Evolutionary conservation across 2,888 invertebrate species (phyloP).

Genomic region (Sinodicranocentrus sp.): DNA sequence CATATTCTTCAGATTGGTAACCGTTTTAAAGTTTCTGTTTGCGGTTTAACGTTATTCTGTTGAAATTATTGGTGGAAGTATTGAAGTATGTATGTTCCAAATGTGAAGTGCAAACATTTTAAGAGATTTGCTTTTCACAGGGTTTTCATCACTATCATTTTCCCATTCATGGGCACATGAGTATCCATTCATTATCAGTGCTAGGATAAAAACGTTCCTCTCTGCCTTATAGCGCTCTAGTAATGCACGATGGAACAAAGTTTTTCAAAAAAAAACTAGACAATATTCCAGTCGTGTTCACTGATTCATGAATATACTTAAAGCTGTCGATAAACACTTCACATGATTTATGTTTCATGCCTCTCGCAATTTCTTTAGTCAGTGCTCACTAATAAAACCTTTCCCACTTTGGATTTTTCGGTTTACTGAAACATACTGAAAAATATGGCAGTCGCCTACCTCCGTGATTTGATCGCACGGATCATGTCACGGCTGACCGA

Average conservation of each 20-base stretch:
- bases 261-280: neutral
- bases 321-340: conserved; percentile 3
- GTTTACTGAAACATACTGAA: neutral
- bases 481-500: conserved; percentile 54
- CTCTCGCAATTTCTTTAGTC: too few relatives aligned
- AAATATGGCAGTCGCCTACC: conserved; percentile 25
- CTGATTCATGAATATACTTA: neutral
- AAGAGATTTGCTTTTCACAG: neutral
- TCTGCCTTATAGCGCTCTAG: too few relatives aligned
- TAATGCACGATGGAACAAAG: too few relatives aligned
- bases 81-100: neutral
- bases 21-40: too few relatives aligned
- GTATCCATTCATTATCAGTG: conserved; percentile 7
- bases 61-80: too few relatives aligned
- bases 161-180: neutral
- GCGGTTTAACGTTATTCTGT: too few relatives aligned
- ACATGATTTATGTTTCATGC: conserved; percentile 32
- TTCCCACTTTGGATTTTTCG: too few relatives aligned
- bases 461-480: conserved; percentile 16
- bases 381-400: too few relatives aligned
- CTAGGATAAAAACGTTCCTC: too few relatives aligned
- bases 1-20: too few relatives aligned
- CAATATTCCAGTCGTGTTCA: neutral
- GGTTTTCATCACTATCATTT: neutral
- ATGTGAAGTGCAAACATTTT: neutral